Evolutionary conservation across 2,113 vertebrate genomes (phyloP).

Genomic region (Osmerus mordax): DNA sequence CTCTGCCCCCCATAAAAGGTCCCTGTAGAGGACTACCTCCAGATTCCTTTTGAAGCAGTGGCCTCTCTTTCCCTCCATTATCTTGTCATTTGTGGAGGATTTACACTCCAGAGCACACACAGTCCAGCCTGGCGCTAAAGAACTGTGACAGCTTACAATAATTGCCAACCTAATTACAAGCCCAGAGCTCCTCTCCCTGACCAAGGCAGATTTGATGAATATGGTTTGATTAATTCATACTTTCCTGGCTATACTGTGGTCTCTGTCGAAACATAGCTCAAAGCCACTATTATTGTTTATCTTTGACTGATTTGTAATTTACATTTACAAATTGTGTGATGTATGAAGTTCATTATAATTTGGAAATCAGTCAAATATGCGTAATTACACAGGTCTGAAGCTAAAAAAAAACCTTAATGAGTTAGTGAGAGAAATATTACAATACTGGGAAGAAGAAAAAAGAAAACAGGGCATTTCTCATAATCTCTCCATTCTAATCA

Average conservation of each 20-base stretch:
- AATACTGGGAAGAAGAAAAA: too few species aligned
- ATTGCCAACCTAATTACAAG: slow-evolving; percentile 72
- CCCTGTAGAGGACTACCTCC: slow-evolving; percentile 66
- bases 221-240: slow-evolving; percentile 55
- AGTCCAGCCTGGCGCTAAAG: slow-evolving; percentile 70
- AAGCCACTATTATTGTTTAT: too few species aligned
- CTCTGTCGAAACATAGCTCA: not conserved
- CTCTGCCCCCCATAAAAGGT: slow-evolving; percentile 57
- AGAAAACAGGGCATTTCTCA: too few species aligned
- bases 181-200: slow-evolving; percentile 54
- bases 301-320: not conserved
- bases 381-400: too few species aligned
- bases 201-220: slow-evolving; percentile 65
- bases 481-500: too few species aligned
- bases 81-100: slow-evolving; percentile 76
- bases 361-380: too few species aligned
- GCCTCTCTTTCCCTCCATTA: slow-evolving; percentile 70
- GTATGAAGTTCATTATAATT: too few species aligned
- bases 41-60: slow-evolving; percentile 64
- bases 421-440: too few species aligned
- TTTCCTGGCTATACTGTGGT: not conserved
- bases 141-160: slow-evolving; percentile 76
- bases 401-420: too few species aligned
- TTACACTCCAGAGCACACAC: slow-evolving; percentile 67
- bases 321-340: too few species aligned